Base-by-base conservation (phyloP, 2,888 invertebrate species). In the Tetragonisca angustula region DNA sequence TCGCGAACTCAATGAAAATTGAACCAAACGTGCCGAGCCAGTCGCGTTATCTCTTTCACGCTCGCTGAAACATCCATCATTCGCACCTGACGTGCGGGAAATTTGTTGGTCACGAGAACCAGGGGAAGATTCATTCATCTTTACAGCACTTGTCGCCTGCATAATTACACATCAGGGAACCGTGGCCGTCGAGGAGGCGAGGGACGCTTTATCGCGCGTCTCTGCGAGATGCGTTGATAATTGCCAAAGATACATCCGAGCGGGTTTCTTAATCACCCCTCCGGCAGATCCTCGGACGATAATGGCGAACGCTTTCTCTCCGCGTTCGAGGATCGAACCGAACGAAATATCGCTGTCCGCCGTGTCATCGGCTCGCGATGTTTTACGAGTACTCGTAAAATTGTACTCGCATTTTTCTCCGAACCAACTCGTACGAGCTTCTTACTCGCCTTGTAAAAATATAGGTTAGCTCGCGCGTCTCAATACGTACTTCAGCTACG, bases 141-240 rank as follows among this genome's bases (percentile, higher is more conserved):
- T 74, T 65, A 15, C 73, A 24, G 64, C 65, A 65, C 74, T 74
- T 64, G 74, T 74, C 74, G 64, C 74, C 65, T 54, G 54, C 74
- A 83, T 83, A 88, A 88, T 88, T 84, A 88, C 76, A 76, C 76
- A 76, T 86, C 82, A 72, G 36, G 54, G 59, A 67, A 78, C 61
- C 75, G 76, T 87, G 11, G 43, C 43, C 9, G 59, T 70, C 64
- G 80, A 76, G 43, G 54, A 36, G 50, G 4, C 24, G 43, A 36
- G 56, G 69, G 54, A 50, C 59, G 62, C 69, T 61, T 75, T 84
- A 81, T 76, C 71, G 56, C 64, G 32, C n/a, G 27, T 68, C 79
- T 49, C 36, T 19, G 50, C 19, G 61, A 68, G 62, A 24, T 59
- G 36, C 27, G 43, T 43, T 70, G 70, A 74, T 79, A 82, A 81